Evolutionary conservation across 2,113 vertebrate genomes (phyloP).

Genomic region (Aspiorhynchus laticeps): DNA sequence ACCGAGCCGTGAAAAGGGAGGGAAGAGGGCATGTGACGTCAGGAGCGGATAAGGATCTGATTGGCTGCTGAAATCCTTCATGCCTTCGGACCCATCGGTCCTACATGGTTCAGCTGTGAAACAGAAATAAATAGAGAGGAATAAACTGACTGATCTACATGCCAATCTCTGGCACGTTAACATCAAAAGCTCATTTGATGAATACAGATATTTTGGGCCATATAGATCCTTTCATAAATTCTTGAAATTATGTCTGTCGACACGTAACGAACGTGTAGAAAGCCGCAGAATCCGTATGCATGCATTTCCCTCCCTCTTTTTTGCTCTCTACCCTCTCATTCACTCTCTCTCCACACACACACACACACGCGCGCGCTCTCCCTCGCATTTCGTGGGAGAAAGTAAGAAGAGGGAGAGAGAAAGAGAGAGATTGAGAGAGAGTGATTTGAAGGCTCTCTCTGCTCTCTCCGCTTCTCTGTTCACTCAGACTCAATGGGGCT

Average conservation of each 20-base stretch:
- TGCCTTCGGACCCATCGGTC: slow-evolving; percentile 40
- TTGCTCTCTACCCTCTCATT: slow-evolving; percentile 39
- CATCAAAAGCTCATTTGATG: slow-evolving; percentile 6
- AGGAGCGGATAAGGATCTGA: slow-evolving; percentile 18
- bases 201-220: slow-evolving; percentile 8
- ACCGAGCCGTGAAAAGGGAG: neutral
- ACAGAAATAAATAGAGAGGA: slow-evolving; percentile 32
- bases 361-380: slow-evolving; percentile 58
- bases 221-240: neutral
- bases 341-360: slow-evolving; percentile 49
- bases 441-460: slow-evolving; percentile 74
- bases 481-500: slow-evolving; percentile 77
- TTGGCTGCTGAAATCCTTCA: slow-evolving; percentile 30
- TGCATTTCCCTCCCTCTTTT: slow-evolving; percentile 57
- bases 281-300: slow-evolving; percentile 63
- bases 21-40: neutral
- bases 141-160: slow-evolving; percentile 20
- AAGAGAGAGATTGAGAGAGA: slow-evolving; percentile 73
- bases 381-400: slow-evolving; percentile 70
- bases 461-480: slow-evolving; percentile 75
- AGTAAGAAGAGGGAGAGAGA: slow-evolving; percentile 71
- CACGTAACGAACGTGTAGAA: slow-evolving; percentile 24
- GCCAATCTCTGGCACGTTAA: slow-evolving; percentile 15
- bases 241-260: slow-evolving; percentile 6
- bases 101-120: slow-evolving; percentile 18